Conservation (phyloP, 2,888 invertebrate species). For the Sarcophaga rosellei region DNA sequence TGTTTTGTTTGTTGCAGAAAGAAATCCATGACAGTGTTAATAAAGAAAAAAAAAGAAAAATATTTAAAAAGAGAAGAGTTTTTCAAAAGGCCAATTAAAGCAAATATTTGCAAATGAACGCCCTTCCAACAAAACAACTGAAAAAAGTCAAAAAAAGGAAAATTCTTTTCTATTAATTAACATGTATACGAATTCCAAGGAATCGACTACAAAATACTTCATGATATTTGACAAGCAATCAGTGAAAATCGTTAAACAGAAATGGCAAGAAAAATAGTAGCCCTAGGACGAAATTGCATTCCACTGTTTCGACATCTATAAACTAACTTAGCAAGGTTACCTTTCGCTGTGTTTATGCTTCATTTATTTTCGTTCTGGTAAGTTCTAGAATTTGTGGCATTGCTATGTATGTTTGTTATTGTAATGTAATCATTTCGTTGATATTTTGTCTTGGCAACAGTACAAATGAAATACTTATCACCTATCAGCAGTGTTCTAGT, state of each 20-base stretch:
- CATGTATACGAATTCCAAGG: conserved; percentile 24
- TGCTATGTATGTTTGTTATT: too few species aligned
- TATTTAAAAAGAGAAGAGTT: conserved; percentile 54
- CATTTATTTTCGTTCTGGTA: too few species aligned
- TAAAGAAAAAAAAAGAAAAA: conserved; percentile 43
- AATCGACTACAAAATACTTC: background rate
- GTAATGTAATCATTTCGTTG: too few species aligned
- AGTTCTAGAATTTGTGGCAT: too few species aligned
- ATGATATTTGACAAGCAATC: background rate
- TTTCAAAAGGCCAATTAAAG: conserved; percentile 65
- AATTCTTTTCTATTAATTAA: conserved; percentile 55
- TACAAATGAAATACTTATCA: too few species aligned
- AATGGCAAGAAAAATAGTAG: too few species aligned
- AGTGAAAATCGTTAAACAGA: background rate
- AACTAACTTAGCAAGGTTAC: too few species aligned
- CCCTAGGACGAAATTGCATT: too few species aligned
- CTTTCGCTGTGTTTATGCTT: too few species aligned
- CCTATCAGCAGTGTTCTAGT: too few species aligned
- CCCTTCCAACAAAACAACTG: background rate
- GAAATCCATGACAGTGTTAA: conserved; percentile 44
- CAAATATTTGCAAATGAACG: conserved; percentile 61
- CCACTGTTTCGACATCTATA: too few species aligned
- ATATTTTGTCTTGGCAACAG: too few species aligned
- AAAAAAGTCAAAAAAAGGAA: background rate
- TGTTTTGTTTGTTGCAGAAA: background rate